Evolutionary conservation across 2,888 invertebrate genomes (phyloP), one percentile per base, ranked within the genome.

Genomic region (Melanophora roralis): DNA sequence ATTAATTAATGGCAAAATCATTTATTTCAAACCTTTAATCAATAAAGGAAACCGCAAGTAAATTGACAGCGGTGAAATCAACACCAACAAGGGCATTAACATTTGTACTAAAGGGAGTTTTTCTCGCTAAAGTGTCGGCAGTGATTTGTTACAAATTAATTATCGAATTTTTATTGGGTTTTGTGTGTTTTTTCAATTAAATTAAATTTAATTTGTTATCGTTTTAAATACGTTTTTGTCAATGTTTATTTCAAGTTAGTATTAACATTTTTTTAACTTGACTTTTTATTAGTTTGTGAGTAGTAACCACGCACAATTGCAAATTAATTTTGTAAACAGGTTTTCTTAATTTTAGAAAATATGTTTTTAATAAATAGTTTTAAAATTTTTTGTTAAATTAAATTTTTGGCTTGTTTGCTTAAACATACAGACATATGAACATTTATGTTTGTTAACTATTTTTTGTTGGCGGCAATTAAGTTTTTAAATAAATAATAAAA

Each of bases 121-220:
- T 73, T 49, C 47, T 64, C 55, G 57, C 34, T 40, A 32, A 38
- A 5, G 12, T 60, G 53, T 60, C 51, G 67, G 47, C 65, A 55
- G 71, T 60, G 67, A 72, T 55, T 65, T 80, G 45, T 65, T 68
- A 51, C 14, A 71, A 57, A 27, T 57, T 34, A 34, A 32, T 23
- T 40, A 21, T 21, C 34, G 23, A 14, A 34, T 76, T 55, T 72
- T 64, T n/a, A 75, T 71, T 73, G 71, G 49, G 55, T 78, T 67
- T 49, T 74, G 16, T 34, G 43, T 14, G 34, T 6, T 23, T 47
- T 21, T 47, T 43, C 12, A 43, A 43, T 16, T 43, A 14, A n/a
- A n/a, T n/a, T n/a, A n/a, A n/a, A n/a, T n/a, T n/a, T n/a, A n/a
- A n/a, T n/a, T n/a, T n/a, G n/a, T n/a, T n/a, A n/a, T n/a, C n/a